Percentiles rank a stretch among this genome's conserved stretches.
Evolutionary conservation across 2,888 invertebrate genomes (phyloP).

Genomic region (Mycalesis mineus): DNA sequence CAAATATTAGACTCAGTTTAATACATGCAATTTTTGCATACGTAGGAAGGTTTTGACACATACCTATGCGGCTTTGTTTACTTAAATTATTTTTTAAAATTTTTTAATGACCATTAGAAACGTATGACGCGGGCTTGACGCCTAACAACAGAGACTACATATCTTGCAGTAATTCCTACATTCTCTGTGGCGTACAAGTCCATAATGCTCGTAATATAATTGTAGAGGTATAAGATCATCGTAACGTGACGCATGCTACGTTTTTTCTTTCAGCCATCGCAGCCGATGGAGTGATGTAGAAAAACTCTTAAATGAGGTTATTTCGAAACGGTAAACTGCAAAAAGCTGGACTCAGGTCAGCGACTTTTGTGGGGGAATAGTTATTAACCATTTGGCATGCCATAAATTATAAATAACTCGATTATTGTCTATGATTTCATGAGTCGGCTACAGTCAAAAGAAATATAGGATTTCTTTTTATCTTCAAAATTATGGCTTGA

Average conservation of each 20-base stretch:
- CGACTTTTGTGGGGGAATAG: conserved; percentile 10
- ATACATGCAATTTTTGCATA: too few species aligned
- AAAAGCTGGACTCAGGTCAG: conserved; percentile 19
- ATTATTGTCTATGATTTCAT: too few species aligned
- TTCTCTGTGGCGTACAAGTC: conserved; percentile 30
- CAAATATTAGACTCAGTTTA: too few species aligned
- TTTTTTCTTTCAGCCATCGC: conserved; percentile 55
- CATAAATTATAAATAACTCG: not conserved
- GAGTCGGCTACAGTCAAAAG: too few species aligned
- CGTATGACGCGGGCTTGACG: too few species aligned
- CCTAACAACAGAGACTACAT: too few species aligned
- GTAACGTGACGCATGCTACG: conserved; percentile 54
- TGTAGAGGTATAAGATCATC: conserved; percentile 31
- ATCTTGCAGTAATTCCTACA: not conserved
- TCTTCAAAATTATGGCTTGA: too few species aligned
- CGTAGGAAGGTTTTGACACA: too few species aligned
- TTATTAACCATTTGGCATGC: not conserved
- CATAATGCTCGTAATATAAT: conserved; percentile 53
- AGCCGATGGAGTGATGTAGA: conserved; percentile 52
- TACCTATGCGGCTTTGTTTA: too few species aligned
- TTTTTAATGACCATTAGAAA: too few species aligned
- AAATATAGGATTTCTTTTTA: too few species aligned
- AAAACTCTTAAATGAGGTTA: conserved; percentile 60
- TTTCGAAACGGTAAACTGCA: conserved; percentile 35
- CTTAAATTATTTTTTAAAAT: too few species aligned